Evolutionary conservation across 2,797 vertebrate genomes (phyloP).

Genomic region (Streptopelia turtur): DNA sequence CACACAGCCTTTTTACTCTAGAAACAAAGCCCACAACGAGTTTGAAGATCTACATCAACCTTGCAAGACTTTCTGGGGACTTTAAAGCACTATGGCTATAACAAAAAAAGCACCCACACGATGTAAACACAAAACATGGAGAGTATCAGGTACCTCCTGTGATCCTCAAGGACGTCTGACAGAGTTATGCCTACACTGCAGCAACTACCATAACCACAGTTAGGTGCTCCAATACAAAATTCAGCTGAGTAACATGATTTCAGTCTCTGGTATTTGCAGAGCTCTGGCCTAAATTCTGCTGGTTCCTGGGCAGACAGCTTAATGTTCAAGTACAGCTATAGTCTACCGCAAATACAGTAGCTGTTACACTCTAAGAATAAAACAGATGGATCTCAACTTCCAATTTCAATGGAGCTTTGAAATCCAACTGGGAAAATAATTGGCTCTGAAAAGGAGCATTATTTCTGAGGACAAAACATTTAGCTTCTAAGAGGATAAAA

Average conservation of each 20-base stretch:
- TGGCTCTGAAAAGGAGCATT: background rate
- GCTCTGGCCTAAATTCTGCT: background rate
- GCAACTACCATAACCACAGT: background rate
- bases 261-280: background rate
- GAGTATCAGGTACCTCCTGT: background rate
- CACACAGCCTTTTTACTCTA: background rate
- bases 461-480: background rate
- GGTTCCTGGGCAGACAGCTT: background rate
- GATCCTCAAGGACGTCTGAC: background rate
- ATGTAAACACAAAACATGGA: background rate
- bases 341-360: background rate
- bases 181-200: accelerated
- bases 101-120: background rate
- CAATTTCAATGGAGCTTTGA: background rate
- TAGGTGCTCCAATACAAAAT: background rate
- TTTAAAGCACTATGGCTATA: background rate
- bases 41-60: background rate
- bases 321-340: background rate
- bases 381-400: background rate
- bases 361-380: background rate
- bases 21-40: background rate
- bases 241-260: background rate
- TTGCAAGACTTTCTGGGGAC: background rate
- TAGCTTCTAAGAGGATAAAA: slow-evolving; percentile 10
- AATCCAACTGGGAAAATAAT: background rate